Evolutionary conservation across 1,140 invertebrate species (phyloP).

Genomic region (Conus betulinus): DNA sequence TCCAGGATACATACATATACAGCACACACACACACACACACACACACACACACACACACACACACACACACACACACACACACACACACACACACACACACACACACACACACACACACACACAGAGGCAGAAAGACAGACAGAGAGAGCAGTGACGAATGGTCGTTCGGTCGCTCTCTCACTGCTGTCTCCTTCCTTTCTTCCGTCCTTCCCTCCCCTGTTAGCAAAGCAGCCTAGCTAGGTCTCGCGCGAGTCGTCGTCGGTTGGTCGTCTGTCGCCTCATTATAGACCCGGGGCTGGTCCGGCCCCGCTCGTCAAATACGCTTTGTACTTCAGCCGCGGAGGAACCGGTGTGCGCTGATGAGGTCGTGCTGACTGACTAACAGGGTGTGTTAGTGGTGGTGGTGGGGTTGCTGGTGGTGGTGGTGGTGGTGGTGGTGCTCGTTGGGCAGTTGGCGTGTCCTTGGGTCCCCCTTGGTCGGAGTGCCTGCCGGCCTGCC

Average conservation of each 20-base stretch:
- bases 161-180: neutral
- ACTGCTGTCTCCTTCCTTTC: neutral
- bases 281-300: slow-evolving; percentile 10
- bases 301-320: slow-evolving; percentile 7
- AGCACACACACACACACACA: neutral
- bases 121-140: neutral
- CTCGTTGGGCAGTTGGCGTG: neutral
- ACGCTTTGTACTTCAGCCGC: slow-evolving; percentile 15
- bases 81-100: neutral
- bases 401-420: neutral
- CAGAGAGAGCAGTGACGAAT: neutral
- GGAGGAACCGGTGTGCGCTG: neutral
- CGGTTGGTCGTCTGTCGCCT: slow-evolving; percentile 10
- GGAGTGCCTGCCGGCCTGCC: neutral
- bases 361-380: slow-evolving; percentile 22
- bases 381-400: neutral
- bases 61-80: no score
- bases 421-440: neutral
- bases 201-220: neutral
- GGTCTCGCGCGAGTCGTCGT: neutral
- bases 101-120: neutral
- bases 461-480: neutral
- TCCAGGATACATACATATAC: neutral
- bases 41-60: neutral
- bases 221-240: neutral